phyloP scores from a whole-genome alignment of 2,113 vertebrate species.

The Eurypyga helias region DNA sequence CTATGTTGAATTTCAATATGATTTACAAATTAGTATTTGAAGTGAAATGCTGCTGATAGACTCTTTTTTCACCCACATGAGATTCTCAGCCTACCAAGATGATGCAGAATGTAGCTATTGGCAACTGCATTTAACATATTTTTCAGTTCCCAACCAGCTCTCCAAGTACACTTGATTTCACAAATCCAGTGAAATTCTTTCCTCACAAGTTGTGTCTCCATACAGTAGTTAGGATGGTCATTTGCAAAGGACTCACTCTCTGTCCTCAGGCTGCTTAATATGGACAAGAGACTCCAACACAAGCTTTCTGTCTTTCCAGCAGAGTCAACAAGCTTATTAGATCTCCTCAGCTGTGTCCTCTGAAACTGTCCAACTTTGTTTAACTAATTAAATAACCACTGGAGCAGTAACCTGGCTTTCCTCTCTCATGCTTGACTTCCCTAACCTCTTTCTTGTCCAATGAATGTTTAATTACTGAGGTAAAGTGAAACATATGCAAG shows the following conservation, averaged over 20 bases:
- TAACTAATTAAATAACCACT: slow-evolving; percentile 32
- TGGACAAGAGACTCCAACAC: neutral
- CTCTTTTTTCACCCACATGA: neutral
- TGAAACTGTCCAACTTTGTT: slow-evolving; percentile 18
- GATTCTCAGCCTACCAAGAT: neutral
- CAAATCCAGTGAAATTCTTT: neutral
- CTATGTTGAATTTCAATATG: neutral
- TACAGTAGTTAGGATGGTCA: neutral
- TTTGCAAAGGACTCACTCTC: neutral
- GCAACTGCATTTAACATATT: neutral
- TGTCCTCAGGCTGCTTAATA: neutral
- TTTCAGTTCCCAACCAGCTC: neutral
- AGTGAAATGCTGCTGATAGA: neutral
- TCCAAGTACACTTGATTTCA: neutral
- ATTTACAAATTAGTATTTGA: neutral
- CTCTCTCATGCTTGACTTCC: slow-evolving; percentile 6
- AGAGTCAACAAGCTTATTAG: neutral
- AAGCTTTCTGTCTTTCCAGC: neutral
- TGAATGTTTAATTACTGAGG: slow-evolving; percentile 43
- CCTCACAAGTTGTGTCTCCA: neutral
- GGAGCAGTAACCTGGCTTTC: slow-evolving; percentile 29
- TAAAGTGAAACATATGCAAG: slow-evolving; percentile 14
- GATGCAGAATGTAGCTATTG: neutral
- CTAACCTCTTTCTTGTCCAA: slow-evolving; percentile 42
- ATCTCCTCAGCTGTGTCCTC: neutral